Conservation (phyloP, 1,140 invertebrate species). For the Calephelis nemesis region DNA sequence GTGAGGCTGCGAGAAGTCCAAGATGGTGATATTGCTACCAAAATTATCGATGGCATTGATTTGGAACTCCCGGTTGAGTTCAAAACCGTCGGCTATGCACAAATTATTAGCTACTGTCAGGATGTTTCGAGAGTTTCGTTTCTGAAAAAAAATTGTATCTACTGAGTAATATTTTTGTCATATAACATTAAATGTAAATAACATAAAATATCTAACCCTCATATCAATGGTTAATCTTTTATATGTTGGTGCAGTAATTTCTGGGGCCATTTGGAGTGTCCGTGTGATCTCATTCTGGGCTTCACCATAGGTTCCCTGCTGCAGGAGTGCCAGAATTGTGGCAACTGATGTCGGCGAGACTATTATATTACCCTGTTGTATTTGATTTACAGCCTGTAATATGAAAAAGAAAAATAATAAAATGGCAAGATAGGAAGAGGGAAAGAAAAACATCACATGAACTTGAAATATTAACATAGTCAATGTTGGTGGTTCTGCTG, state of each 20-base stretch:
- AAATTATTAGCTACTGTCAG: conserved; percentile 55
- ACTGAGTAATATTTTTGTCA: too few species aligned
- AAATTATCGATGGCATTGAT: conserved; percentile 47
- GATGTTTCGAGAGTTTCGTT: conserved; percentile 50
- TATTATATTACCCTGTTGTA: conserved; percentile 54
- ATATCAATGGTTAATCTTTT: conserved; percentile 44
- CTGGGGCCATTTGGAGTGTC: conserved; percentile 45
- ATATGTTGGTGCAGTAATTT: conserved; percentile 39
- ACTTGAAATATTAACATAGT: too few species aligned
- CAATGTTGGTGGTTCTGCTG: too few species aligned
- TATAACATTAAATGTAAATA: conserved; percentile 7
- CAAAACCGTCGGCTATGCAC: conserved; percentile 47
- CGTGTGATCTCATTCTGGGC: conserved; percentile 51
- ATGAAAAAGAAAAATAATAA: conserved; percentile 3
- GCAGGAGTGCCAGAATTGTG: conserved; percentile 54
- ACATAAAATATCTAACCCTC: conserved; percentile 32
- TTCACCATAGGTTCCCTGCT: conserved; percentile 54
- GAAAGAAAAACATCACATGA: too few species aligned
- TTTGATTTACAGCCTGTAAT: conserved; percentile 44
- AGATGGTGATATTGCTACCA: conserved; percentile 49
- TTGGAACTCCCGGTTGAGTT: conserved; percentile 49
- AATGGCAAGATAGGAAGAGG: too few species aligned
- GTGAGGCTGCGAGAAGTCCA: conserved; percentile 75
- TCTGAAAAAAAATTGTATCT: conserved; percentile 55
- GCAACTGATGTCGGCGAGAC: conserved; percentile 63